These are phyloP conservation scores for Drosophila heteroneura DNA, from an alignment of 2,888 invertebrate genomes.

Conservation along the genomic window DNA sequence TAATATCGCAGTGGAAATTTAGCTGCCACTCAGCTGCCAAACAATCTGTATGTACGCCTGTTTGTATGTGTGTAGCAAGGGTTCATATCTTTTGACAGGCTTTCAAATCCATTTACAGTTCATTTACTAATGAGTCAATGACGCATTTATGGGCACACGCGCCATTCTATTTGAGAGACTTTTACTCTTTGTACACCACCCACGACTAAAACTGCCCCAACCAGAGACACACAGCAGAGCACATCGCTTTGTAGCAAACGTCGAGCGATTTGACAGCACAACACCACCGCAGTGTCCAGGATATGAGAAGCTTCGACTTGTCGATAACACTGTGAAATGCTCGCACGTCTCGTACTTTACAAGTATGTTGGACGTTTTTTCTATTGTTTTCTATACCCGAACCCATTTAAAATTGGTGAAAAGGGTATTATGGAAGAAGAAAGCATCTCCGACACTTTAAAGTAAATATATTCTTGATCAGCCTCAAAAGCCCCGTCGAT, in stretches of 20 bases:
- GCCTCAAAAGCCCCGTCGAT: background rate
- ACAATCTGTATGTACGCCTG: background rate
- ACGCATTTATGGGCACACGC: constrained; percentile 65
- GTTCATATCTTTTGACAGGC: constrained; percentile 62
- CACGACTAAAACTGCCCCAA: background rate
- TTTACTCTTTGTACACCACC: constrained; percentile 3
- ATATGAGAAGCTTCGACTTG: constrained; percentile 17
- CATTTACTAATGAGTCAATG: constrained; percentile 78
- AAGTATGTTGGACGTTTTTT: constrained; percentile 5
- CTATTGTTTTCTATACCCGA: background rate
- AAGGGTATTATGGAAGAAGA: background rate
- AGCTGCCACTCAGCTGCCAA: constrained; percentile 30
- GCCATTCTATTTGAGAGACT: constrained; percentile 27
- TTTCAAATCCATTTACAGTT: constrained; percentile 68
- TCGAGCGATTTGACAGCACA: constrained; percentile 38
- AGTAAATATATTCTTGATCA: background rate
- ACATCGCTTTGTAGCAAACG: constrained; percentile 32
- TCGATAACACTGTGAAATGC: constrained; percentile 37
- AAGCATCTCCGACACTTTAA: background rate
- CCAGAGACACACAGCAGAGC: background rate
- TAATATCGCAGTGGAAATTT: background rate
- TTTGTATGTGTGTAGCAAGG: constrained; percentile 4
- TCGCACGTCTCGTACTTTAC: constrained; percentile 43
- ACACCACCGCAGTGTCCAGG: background rate
- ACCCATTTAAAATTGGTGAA: background rate